Conservation (phyloP, 2,113 vertebrate genomes). For the Chaetura pelagica region DNA sequence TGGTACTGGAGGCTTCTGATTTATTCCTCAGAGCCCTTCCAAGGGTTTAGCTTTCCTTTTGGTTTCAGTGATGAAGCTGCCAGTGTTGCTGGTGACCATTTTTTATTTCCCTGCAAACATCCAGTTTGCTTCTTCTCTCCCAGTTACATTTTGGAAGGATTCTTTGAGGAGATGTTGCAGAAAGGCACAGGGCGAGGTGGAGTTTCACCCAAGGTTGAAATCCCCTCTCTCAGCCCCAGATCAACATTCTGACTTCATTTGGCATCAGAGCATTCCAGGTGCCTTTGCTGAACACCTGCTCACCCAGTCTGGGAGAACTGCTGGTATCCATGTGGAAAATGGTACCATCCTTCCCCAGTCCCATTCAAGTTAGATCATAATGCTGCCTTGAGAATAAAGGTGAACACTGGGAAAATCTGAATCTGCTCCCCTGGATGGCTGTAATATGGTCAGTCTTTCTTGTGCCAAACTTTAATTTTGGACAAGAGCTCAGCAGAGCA, state of each 20-base stretch:
- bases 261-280: neutral
- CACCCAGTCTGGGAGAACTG: neutral
- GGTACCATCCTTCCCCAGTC: neutral
- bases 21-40: neutral
- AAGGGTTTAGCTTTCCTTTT: neutral
- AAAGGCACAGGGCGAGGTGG: neutral
- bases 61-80: neutral
- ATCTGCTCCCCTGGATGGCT: neutral
- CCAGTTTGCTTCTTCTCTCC: neutral
- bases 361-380: neutral
- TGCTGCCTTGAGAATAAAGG: neutral
- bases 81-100: neutral
- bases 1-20: neutral
- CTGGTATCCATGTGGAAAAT: neutral
- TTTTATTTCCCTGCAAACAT: neutral
- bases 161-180: neutral
- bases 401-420: neutral
- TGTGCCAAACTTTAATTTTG: neutral
- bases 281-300: neutral
- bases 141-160: neutral
- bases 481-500: neutral
- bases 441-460: neutral
- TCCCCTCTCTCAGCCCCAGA: neutral
- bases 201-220: neutral
- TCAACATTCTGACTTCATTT: neutral